These are phyloP conservation scores for Andrena marginata DNA, from an alignment of 2,888 invertebrate species.

Conservation along the genomic window DNA sequence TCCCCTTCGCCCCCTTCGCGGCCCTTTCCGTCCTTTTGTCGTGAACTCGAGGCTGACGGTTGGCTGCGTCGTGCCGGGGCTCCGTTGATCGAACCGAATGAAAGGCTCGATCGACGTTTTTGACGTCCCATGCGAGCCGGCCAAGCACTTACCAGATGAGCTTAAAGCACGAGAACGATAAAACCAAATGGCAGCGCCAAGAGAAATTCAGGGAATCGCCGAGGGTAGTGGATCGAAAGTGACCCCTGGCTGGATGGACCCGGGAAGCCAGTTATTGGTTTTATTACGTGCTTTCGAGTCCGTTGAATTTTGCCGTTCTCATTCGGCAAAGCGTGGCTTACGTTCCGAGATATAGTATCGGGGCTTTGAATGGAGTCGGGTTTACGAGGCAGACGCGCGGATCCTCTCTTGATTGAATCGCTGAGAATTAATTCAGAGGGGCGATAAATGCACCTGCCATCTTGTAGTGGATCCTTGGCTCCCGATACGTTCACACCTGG, in stretches of 20 bases:
- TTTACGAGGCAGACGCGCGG: constrained; percentile 2
- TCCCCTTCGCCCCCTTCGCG: background rate
- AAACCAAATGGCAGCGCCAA: constrained; percentile 61
- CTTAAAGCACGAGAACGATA: constrained; percentile 66
- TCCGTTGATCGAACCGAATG: constrained; percentile 67
- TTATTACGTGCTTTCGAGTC: constrained; percentile 40
- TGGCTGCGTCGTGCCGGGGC: constrained; percentile 54
- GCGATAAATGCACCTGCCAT: background rate
- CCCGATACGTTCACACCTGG: background rate
- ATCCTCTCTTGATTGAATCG: background rate
- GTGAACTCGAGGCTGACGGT: constrained; percentile 53
- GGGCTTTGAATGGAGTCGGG: background rate
- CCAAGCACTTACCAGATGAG: constrained; percentile 72
- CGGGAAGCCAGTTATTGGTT: constrained; percentile 41
- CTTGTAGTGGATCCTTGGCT: background rate
- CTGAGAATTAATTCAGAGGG: background rate
- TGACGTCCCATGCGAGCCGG: constrained; percentile 66
- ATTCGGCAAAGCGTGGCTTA: constrained; percentile 8
- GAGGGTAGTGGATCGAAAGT: constrained; percentile 45
- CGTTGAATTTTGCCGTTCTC: constrained; percentile 36
- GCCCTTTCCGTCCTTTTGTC: constrained; percentile 61
- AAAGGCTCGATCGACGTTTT: constrained; percentile 75
- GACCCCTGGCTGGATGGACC: constrained; percentile 28
- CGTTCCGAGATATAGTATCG: background rate
- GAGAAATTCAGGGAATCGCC: constrained; percentile 62